Percentiles rank a stretch among this genome's conserved stretches.
Conservation (phyloP, 2,113 vertebrate genomes). For the Rallus limicola region DNA sequence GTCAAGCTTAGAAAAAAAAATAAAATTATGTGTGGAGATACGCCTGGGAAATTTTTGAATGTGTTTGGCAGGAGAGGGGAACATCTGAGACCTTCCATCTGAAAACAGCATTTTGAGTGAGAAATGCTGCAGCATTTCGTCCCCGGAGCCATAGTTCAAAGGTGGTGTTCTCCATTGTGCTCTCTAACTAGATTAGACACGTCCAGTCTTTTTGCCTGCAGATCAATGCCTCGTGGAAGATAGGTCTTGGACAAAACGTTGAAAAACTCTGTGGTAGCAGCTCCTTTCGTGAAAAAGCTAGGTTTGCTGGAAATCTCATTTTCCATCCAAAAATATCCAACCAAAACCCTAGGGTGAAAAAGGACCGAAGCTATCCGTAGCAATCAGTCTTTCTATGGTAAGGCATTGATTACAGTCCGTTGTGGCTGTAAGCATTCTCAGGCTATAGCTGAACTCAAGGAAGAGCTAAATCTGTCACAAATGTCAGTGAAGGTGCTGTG, state of each 20-base stretch:
- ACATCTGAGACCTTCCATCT: neutral
- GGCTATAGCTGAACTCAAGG: neutral
- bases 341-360: neutral
- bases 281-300: neutral
- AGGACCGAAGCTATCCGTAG: neutral
- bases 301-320: neutral
- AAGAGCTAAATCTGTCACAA: neutral
- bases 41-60: neutral
- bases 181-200: neutral
- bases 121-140: neutral
- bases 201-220: neutral
- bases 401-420: accelerated
- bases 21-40: neutral
- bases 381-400: neutral
- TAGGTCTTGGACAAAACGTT: neutral
- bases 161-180: neutral
- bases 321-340: neutral
- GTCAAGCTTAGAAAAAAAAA: neutral
- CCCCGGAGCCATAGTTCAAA: neutral
- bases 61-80: neutral
- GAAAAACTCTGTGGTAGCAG: neutral
- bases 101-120: neutral
- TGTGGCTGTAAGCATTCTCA: neutral
- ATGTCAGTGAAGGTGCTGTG: neutral
- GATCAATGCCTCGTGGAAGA: neutral